A percentile compares a stretch with the other conserved stretches of the same genome.
phyloP scores from a whole-genome alignment of 2,113 vertebrate genomes.

The Lasiurus cinereus region DNA sequence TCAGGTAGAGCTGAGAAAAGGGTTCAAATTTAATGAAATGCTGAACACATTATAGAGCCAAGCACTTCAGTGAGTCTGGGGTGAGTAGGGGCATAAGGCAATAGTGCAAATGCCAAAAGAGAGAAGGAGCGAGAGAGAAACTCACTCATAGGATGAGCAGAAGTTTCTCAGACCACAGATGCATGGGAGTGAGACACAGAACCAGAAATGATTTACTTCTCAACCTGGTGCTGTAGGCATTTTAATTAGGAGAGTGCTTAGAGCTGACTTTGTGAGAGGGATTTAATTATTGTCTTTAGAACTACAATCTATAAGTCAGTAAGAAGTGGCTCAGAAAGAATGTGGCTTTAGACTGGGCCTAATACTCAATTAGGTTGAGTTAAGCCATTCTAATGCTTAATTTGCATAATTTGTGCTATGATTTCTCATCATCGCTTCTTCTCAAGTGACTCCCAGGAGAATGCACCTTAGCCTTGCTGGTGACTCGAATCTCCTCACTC shows the following conservation, averaged over 20 bases:
- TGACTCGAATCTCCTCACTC: background rate
- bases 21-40: constrained; percentile 14
- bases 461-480: background rate
- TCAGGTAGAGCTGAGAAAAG: background rate
- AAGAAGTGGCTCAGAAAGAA: constrained; percentile 46
- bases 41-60: background rate
- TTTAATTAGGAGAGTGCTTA: constrained; percentile 68
- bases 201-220: constrained; percentile 60
- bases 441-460: background rate
- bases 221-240: background rate
- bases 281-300: constrained; percentile 71
- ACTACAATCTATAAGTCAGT: constrained; percentile 48
- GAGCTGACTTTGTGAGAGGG: constrained; percentile 59
- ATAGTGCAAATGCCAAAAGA: background rate
- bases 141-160: constrained; percentile 13
- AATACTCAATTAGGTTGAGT: constrained; percentile 16
- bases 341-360: background rate
- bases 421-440: background rate
- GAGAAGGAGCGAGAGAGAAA: background rate
- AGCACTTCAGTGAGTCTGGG: background rate
- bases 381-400: background rate
- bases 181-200: background rate
- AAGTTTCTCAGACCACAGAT: background rate
- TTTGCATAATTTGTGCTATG: background rate
- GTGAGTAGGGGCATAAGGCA: background rate